phyloP scores from a whole-genome alignment of 2,113 vertebrate genomes.

The Boulengeromyrus knoepffleri region DNA sequence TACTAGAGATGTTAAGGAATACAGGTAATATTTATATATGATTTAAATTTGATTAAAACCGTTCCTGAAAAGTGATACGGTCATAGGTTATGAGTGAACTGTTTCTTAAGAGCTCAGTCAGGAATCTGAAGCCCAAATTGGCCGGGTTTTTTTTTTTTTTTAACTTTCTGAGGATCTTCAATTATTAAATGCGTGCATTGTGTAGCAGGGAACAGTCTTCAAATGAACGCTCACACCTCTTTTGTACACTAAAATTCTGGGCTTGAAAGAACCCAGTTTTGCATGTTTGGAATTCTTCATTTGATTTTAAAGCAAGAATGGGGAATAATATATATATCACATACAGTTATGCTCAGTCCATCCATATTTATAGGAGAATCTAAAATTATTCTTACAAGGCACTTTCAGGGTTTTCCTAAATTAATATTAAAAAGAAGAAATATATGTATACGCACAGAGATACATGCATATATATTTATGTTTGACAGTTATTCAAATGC shows the following conservation, averaged over 20 bases:
- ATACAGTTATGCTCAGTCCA: neutral
- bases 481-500: neutral
- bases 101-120: slow-evolving; percentile 9
- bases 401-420: neutral
- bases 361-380: neutral
- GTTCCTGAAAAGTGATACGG: neutral
- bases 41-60: slow-evolving; percentile 24
- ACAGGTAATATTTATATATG: slow-evolving; percentile 23
- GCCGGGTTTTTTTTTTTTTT: neutral
- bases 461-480: neutral
- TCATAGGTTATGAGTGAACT: neutral
- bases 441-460: neutral
- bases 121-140: slow-evolving; percentile 6
- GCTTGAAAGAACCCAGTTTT: neutral
- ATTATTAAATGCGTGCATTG: slow-evolving; percentile 2
- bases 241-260: neutral
- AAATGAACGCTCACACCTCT: slow-evolving; percentile 11
- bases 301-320: neutral
- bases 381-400: neutral
- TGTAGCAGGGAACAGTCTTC: neutral
- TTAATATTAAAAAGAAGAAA: neutral
- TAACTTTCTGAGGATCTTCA: neutral
- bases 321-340: neutral
- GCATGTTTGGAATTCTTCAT: neutral
- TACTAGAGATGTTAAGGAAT: slow-evolving; percentile 5